These are phyloP conservation scores for Drosophila orena DNA, from an alignment of 1,140 invertebrate genomes.

Conservation along the genomic window DNA sequence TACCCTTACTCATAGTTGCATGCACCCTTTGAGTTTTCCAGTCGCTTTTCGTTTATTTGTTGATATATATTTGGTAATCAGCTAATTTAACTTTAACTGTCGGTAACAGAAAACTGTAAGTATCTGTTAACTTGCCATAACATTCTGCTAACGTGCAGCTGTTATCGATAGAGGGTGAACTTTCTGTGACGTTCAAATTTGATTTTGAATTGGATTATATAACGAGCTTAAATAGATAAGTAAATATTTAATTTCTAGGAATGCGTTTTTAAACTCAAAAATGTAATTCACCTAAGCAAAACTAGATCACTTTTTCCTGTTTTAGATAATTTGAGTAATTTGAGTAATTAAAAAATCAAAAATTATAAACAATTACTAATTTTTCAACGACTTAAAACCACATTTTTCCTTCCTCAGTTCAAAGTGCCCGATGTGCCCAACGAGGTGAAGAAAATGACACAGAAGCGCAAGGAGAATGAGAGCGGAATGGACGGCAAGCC, in stretches of 20 bases:
- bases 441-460: slow-evolving; percentile 69
- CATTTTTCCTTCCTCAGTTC: slow-evolving; percentile 43
- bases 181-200: slow-evolving; percentile 21
- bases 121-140: slow-evolving; percentile 25
- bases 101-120: slow-evolving; percentile 27
- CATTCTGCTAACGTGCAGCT: background rate
- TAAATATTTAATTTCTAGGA: background rate
- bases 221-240: background rate
- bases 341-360: background rate
- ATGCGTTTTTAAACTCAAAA: background rate
- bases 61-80: slow-evolving; percentile 21
- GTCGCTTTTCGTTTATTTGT: background rate
- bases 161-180: slow-evolving; percentile 25
- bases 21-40: background rate
- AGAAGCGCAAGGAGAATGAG: slow-evolving; percentile 75
- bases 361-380: background rate
- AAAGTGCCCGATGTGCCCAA: slow-evolving; percentile 77
- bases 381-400: background rate
- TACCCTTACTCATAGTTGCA: too few relatives aligned
- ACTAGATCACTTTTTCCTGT: too few relatives aligned
- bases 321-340: too few relatives aligned
- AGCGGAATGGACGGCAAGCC: slow-evolving; percentile 50
- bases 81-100: slow-evolving; percentile 35
- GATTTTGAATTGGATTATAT: slow-evolving; percentile 36
- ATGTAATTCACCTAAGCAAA: background rate